Percentiles rank a stretch among this genome's conserved stretches.
phyloP scores from a whole-genome alignment of 1,140 invertebrate species.

The Geopemphigus sp. region DNA sequence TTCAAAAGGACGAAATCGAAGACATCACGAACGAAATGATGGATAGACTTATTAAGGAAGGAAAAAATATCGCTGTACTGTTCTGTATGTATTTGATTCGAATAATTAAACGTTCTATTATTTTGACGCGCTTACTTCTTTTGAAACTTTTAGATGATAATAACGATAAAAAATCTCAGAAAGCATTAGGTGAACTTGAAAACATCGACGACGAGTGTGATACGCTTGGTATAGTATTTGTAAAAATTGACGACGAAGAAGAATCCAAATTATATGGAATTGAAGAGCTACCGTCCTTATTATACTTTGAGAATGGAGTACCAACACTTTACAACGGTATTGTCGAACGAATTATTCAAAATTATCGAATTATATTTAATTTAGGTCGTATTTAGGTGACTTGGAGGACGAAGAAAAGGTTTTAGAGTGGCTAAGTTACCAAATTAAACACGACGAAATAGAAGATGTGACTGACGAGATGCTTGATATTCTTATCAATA shows the following conservation, averaged over 20 bases:
- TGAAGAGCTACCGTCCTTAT: conserved; percentile 77
- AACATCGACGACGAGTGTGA: conserved; percentile 95
- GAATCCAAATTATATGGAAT: conserved; percentile 89
- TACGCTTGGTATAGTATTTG: conserved; percentile 79
- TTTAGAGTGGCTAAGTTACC: conserved; percentile 80
- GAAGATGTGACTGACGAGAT: conserved; percentile 93
- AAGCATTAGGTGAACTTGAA: conserved; percentile 83
- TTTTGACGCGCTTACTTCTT: background rate
- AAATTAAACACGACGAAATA: conserved; percentile 85
- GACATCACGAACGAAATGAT: conserved; percentile 93
- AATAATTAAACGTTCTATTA: background rate
- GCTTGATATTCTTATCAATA: conserved; percentile 85
- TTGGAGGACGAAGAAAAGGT: conserved; percentile 89
- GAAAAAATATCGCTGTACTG: conserved; percentile 83
- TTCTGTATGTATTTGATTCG: conserved; percentile 73
- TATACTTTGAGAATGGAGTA: conserved; percentile 90
- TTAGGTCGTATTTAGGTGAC: conserved; percentile 60
- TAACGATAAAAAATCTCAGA: conserved; percentile 82
- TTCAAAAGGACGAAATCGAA: conserved; percentile 91
- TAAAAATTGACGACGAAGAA: conserved; percentile 87
- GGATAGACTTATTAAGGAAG: conserved; percentile 82
- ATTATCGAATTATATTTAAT: background rate
- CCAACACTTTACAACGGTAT: conserved; percentile 79
- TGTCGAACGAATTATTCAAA: background rate
- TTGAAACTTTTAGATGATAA: conserved; percentile 72